A percentile compares a stretch with the other conserved stretches of the same genome.
phyloP scores from a whole-genome alignment of 2,888 invertebrate genomes.

The Ypsolopha sequella region DNA sequence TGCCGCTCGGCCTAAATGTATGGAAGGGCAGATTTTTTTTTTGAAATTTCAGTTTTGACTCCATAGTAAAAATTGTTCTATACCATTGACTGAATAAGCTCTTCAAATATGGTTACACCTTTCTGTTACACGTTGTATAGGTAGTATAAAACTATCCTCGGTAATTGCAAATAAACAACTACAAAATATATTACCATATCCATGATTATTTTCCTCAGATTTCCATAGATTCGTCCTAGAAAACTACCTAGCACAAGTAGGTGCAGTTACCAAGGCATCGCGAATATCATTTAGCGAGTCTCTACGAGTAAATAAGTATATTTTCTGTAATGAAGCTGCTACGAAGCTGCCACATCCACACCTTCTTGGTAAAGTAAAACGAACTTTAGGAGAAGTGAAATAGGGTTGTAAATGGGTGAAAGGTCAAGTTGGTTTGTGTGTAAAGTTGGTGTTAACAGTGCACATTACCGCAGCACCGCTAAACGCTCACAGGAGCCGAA shows the following conservation, averaged over 20 bases:
- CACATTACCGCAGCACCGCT: conserved; percentile 55
- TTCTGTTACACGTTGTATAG: no score
- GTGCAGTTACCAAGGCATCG: conserved; percentile 22
- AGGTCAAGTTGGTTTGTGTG: not conserved
- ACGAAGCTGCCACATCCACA: not conserved
- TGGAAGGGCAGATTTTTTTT: no score
- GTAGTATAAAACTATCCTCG: no score
- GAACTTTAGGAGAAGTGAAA: not conserved
- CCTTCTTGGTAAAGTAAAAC: not conserved
- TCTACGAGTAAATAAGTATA: conserved; percentile 36
- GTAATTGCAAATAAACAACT: no score
- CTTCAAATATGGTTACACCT: no score
- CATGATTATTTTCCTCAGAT: no score
- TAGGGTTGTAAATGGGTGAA: not conserved
- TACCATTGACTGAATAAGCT: no score
- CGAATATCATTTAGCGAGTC: conserved; percentile 50
- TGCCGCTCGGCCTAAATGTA: no score
- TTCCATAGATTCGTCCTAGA: not conserved
- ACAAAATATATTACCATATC: no score
- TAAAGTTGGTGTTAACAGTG: conserved; percentile 42
- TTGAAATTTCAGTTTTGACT: no score
- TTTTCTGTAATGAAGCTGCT: conserved; percentile 47
- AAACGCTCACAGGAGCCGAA: conserved; percentile 38
- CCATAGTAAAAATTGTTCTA: no score
- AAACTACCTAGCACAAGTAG: not conserved